Evolutionary conservation across 2,797 vertebrate genomes (phyloP).

Genomic region (Hemibagrus guttatus): DNA sequence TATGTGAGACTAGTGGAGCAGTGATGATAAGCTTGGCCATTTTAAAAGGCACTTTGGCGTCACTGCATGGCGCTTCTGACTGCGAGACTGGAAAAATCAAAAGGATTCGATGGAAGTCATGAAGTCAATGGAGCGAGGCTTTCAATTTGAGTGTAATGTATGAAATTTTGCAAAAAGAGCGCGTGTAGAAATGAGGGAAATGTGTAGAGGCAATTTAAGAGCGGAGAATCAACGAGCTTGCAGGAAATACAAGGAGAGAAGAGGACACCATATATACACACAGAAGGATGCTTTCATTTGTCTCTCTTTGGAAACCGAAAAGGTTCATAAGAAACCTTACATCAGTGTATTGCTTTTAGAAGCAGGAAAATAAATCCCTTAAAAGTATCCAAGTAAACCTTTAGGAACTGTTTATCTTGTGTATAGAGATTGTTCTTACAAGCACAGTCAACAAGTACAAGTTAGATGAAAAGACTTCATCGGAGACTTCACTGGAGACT

Average conservation of each 20-base stretch:
- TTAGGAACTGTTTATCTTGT: neutral
- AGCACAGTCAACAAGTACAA: neutral
- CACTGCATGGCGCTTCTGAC: neutral
- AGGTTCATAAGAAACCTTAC: neutral
- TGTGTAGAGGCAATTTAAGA: neutral
- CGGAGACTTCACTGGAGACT: too few species aligned
- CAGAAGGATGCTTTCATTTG: neutral
- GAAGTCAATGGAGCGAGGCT: slow-evolving; percentile 8
- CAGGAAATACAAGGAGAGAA: neutral
- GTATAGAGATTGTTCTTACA: neutral
- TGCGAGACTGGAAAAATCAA: neutral
- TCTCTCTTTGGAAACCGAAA: neutral
- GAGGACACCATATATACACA: neutral
- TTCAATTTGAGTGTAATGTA: neutral
- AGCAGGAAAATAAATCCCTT: neutral
- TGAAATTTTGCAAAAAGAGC: neutral
- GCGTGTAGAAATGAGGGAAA: neutral
- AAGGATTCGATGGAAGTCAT: neutral
- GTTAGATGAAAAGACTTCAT: neutral
- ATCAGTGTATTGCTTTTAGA: neutral
- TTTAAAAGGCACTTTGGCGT: slow-evolving; percentile 22
- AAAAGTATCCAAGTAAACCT: neutral
- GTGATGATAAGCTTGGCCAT: slow-evolving; percentile 16
- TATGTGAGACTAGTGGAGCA: neutral
- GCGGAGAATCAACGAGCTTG: neutral